These are phyloP conservation scores for Neotragus pygmaeus DNA, from an alignment of 2,113 vertebrate genomes.

Conservation along the genomic window DNA sequence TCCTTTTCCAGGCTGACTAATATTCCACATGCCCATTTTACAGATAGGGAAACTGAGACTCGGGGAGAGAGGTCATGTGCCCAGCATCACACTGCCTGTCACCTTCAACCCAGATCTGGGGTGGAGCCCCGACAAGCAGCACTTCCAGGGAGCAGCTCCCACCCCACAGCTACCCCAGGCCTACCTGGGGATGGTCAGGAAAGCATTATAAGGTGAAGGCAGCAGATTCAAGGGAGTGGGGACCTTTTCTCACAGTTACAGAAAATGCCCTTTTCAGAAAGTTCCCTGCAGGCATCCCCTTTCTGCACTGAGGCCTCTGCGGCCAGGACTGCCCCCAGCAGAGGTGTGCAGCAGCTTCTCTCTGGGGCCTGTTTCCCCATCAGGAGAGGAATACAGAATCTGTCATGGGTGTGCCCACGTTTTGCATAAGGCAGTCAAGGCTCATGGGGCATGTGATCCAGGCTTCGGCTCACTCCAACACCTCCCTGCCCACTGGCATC, in stretches of 20 bases:
- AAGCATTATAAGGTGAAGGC: background rate
- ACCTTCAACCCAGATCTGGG: background rate
- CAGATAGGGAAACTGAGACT: background rate
- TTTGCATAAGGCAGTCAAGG: background rate
- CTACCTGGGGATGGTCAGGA: background rate
- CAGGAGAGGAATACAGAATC: background rate
- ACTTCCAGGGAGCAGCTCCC: background rate
- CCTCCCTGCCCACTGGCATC: background rate
- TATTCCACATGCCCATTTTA: background rate
- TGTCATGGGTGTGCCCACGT: background rate
- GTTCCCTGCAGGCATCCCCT: background rate
- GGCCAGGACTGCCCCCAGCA: background rate
- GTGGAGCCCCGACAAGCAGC: background rate
- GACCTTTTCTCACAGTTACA: background rate
- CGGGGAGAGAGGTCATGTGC: background rate
- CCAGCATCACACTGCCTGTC: background rate
- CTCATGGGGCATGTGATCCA: background rate
- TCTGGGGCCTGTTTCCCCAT: background rate
- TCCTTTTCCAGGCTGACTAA: background rate
- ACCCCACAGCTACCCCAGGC: background rate
- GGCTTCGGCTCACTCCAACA: background rate
- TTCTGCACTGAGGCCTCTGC: background rate
- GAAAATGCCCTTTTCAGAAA: background rate
- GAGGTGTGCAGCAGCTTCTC: background rate
- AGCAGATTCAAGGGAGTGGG: background rate